Percentiles rank a stretch among this genome's conserved stretches.
Evolutionary conservation across 2,113 vertebrate species (phyloP).

Genomic region (Acrocephalus kingi): DNA sequence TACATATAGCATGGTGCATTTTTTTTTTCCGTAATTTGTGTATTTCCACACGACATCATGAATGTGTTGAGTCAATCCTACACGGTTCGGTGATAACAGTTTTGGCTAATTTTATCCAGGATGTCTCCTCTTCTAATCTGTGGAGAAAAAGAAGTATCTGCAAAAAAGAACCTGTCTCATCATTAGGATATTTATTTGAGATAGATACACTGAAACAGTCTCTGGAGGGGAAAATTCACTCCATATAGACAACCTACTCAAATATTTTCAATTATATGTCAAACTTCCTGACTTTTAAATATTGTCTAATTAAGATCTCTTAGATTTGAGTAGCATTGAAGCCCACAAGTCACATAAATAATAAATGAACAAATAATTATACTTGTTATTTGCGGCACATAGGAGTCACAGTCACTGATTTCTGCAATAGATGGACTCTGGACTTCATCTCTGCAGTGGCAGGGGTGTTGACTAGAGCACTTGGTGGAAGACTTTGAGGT

Average conservation of each 20-base stretch:
- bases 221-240: neutral
- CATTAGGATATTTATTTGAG: neutral
- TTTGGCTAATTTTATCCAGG: neutral
- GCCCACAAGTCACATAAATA: neutral
- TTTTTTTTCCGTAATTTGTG: neutral
- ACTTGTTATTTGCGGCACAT: rapidly evolving
- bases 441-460: neutral
- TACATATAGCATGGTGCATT: neutral
- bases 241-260: neutral
- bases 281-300: neutral
- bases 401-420: neutral
- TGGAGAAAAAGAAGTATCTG: neutral
- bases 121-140: neutral
- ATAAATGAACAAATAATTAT: neutral
- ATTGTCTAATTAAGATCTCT: neutral
- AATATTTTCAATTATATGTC: neutral
- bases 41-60: neutral
- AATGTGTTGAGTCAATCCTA: neutral
- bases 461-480: neutral
- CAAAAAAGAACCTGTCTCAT: neutral
- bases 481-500: neutral
- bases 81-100: neutral
- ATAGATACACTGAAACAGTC: neutral
- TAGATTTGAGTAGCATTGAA: neutral
- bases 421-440: neutral